These are phyloP conservation scores for Iguana delicatissima DNA, from an alignment of 2,797 vertebrate species.

Conservation along the genomic window DNA sequence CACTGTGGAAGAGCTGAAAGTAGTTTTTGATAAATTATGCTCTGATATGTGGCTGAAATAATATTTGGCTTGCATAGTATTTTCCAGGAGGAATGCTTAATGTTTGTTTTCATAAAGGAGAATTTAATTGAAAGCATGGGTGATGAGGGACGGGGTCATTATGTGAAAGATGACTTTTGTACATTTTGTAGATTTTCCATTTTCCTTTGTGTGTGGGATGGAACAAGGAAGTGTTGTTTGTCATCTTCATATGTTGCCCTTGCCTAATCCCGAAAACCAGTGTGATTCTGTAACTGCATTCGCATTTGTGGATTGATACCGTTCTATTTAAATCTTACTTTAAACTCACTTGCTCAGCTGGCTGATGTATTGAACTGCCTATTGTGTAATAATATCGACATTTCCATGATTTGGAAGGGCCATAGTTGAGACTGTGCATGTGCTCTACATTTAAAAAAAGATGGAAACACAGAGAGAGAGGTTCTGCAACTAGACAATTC, in stretches of 20 bases:
- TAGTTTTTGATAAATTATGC: conserved; percentile 44
- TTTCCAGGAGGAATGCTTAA: conserved; percentile 66
- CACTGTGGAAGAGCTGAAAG: conserved; percentile 43
- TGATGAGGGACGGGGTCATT: not conserved
- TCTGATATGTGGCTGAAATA: conserved; percentile 47
- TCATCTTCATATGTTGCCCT: not conserved
- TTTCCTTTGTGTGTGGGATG: not conserved
- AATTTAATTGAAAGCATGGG: conserved; percentile 43
- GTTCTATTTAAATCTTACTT: not conserved
- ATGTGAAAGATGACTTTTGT: conserved; percentile 11
- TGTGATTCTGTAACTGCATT: not conserved
- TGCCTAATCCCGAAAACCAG: not conserved
- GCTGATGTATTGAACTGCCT: not conserved
- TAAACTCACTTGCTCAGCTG: not conserved
- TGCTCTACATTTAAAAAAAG: not conserved
- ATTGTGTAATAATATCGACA: not conserved
- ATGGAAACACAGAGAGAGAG: not conserved
- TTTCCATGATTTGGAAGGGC: not conserved
- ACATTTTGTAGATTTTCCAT: not conserved
- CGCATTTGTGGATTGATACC: not conserved
- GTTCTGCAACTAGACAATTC: not conserved
- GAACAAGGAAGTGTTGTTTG: not conserved
- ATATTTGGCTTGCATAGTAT: conserved; percentile 51
- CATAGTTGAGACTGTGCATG: not conserved
- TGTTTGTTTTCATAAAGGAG: conserved; percentile 60